phyloP scores from a whole-genome alignment of 2,113 vertebrate genomes.

The Antennarius striatus region DNA sequence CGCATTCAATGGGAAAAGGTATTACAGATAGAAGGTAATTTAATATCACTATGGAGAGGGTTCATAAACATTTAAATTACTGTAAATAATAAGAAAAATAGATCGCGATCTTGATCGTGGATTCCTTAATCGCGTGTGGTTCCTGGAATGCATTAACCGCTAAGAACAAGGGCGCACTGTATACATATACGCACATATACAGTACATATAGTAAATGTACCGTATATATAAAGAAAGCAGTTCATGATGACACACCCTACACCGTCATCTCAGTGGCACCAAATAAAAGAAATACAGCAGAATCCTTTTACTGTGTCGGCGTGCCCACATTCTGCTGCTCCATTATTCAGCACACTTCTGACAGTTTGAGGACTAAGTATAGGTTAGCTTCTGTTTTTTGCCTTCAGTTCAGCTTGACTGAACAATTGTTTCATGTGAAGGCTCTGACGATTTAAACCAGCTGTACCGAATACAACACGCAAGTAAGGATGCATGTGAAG shows the following conservation, averaged over 20 bases:
- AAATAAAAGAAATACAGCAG: conserved; percentile 65
- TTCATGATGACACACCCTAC: conserved; percentile 24
- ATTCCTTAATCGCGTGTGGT: no score
- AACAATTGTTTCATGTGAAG: conserved; percentile 17
- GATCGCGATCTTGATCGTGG: no score
- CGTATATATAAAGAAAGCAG: background rate
- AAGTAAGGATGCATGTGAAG: background rate
- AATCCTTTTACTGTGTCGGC: conserved; percentile 73
- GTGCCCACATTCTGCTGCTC: conserved; percentile 38
- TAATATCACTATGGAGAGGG: no score
- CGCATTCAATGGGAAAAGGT: no score
- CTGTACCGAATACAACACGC: conserved; percentile 11
- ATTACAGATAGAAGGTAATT: no score
- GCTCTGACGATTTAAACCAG: conserved; percentile 3
- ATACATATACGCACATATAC: no score
- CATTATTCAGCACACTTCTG: conserved; percentile 69
- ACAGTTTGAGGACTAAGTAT: conserved; percentile 55
- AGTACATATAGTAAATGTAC: no score
- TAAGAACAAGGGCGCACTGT: no score
- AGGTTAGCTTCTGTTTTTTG: background rate
- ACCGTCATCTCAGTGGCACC: conserved; percentile 43
- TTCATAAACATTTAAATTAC: no score
- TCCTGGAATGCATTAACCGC: no score
- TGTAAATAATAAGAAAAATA: no score
- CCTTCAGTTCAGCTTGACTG: conserved; percentile 33